These are phyloP conservation scores for Peromyscus polionotus DNA, from an alignment of 2,113 vertebrate genomes.

Conservation along the genomic window DNA sequence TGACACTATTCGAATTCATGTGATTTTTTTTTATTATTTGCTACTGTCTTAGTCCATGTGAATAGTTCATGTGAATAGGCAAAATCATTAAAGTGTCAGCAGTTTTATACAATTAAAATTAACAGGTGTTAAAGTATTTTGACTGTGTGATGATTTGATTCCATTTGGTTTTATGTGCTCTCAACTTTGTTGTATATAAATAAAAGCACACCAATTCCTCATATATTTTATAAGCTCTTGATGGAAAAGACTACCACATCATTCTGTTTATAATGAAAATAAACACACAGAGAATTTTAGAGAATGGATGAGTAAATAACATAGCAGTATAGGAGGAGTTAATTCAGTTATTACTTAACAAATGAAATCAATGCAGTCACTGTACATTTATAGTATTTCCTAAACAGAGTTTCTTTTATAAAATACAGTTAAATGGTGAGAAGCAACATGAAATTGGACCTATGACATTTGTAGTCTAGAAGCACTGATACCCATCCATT, in stretches of 20 bases:
- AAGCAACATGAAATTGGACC: background rate
- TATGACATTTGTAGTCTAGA: background rate
- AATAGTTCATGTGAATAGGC: background rate
- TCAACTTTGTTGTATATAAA: background rate
- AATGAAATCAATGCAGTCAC: background rate
- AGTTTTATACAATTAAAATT: slow-evolving; percentile 8
- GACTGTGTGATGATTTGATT: background rate
- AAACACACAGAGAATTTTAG: background rate
- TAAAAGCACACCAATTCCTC: background rate
- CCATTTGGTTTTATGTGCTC: background rate
- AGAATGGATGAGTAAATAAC: background rate
- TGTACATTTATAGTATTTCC: background rate
- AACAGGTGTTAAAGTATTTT: background rate
- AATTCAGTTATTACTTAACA: background rate
- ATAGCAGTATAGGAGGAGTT: background rate
- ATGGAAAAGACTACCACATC: background rate
- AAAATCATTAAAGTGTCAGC: background rate
- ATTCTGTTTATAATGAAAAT: background rate
- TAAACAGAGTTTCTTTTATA: background rate
- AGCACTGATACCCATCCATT: background rate
- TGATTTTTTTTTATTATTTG: background rate
- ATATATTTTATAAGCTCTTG: background rate
- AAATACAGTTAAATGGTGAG: background rate
- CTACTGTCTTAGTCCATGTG: background rate
- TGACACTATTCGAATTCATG: background rate